Conservation (phyloP, 1,140 invertebrate species). For the Kradibia gibbosae region DNA sequence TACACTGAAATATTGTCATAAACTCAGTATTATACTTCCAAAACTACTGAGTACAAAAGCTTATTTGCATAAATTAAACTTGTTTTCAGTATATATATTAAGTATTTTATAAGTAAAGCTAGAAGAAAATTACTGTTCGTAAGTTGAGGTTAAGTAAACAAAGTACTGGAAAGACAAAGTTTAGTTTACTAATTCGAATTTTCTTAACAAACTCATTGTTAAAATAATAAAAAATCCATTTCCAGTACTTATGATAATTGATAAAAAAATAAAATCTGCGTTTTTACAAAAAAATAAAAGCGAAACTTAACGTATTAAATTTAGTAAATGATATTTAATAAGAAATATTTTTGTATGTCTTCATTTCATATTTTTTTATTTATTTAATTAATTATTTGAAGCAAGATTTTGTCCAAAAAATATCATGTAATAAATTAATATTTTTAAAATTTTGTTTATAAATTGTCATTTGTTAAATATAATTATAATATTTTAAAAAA, state of each 20-base stretch:
- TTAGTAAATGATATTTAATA: no score
- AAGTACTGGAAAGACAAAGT: slow-evolving; percentile 13
- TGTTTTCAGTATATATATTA: slow-evolving; percentile 21
- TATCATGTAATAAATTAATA: no score
- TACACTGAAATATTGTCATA: slow-evolving; percentile 17
- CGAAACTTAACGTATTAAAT: no score
- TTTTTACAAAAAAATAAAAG: not conserved
- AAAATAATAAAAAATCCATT: not conserved
- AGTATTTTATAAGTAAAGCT: slow-evolving; percentile 12
- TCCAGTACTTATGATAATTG: not conserved
- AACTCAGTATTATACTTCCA: slow-evolving; percentile 18
- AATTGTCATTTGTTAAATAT: no score
- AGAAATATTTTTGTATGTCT: no score
- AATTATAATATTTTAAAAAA: no score
- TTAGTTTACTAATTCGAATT: slow-evolving; percentile 7
- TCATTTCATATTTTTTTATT: no score
- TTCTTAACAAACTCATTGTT: not conserved
- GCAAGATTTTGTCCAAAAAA: no score
- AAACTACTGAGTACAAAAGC: slow-evolving; percentile 19
- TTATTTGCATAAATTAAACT: slow-evolving; percentile 29
- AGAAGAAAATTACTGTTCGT: slow-evolving; percentile 12
- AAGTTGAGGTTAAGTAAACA: slow-evolving; percentile 17
- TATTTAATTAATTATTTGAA: no score
- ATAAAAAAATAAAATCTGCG: not conserved
- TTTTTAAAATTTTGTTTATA: no score